These are phyloP conservation scores for Myodes glareolus DNA, from an alignment of 2,113 vertebrate species.

Conservation along the genomic window DNA sequence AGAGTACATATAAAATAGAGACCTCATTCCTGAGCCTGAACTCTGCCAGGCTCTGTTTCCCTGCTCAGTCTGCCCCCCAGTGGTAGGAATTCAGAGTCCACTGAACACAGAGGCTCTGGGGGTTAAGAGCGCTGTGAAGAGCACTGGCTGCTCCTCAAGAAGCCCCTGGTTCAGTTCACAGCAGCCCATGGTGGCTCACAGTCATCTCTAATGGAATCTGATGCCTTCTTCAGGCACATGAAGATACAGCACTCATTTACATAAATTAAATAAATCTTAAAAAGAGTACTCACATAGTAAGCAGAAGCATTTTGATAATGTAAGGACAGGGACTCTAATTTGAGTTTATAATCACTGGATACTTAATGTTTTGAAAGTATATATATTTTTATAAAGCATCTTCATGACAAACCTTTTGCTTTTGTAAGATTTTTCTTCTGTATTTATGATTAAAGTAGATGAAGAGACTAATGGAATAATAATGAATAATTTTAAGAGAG, in stretches of 20 bases:
- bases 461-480: conserved; percentile 24
- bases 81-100: conserved; percentile 61
- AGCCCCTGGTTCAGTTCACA: background rate
- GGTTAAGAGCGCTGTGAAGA: background rate
- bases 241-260: background rate
- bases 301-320: conserved; percentile 36
- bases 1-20: background rate
- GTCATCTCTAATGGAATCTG: background rate
- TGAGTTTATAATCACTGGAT: conserved; percentile 34
- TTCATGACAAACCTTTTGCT: conserved; percentile 14
- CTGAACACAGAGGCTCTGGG: background rate
- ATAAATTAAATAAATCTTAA: background rate
- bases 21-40: background rate
- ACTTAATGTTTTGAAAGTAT: background rate
- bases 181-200: background rate
- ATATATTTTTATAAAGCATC: conserved; percentile 31
- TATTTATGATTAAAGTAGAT: conserved; percentile 33
- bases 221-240: background rate
- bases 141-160: background rate
- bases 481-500: conserved; percentile 46
- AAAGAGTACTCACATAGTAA: background rate
- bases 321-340: background rate
- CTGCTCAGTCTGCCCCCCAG: conserved; percentile 54
- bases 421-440: background rate
- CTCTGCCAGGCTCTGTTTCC: background rate